A percentile compares a stretch with the other conserved stretches of the same genome.
These are phyloP conservation scores for Petrocephalus microphthalmus DNA, from an alignment of 2,113 vertebrate species.

Conservation along the genomic window DNA sequence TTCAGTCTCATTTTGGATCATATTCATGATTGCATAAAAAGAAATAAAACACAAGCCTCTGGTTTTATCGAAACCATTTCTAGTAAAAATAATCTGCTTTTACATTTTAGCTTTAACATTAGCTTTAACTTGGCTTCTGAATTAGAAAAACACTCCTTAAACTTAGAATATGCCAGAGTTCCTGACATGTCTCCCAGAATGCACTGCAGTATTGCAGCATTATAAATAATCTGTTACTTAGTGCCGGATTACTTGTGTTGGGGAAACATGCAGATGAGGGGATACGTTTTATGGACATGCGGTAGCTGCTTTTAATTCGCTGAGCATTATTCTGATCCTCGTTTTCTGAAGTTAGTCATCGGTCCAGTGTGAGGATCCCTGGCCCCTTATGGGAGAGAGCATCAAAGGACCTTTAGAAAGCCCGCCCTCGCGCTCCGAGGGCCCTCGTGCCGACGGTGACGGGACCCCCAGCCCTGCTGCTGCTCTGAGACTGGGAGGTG, in stretches of 20 bases:
- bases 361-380: not conserved
- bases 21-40: not conserved
- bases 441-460: not conserved
- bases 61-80: not conserved
- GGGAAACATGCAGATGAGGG: not conserved
- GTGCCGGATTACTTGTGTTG: not conserved
- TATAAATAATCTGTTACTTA: not conserved
- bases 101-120: not conserved
- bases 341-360: not conserved
- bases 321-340: not conserved
- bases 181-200: not conserved
- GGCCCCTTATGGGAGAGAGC: constrained; percentile 25
- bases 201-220: not conserved
- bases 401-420: constrained; percentile 37
- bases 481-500: constrained; percentile 25
- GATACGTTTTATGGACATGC: not conserved
- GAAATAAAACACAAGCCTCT: not conserved
- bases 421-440: constrained; percentile 22
- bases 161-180: not conserved
- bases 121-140: not conserved
- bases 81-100: not conserved
- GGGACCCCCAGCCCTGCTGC: constrained; percentile 11
- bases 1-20: not conserved
- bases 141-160: not conserved
- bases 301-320: not conserved